Conservation (phyloP, 2,113 vertebrate species). For the Istiophorus platypterus region DNA sequence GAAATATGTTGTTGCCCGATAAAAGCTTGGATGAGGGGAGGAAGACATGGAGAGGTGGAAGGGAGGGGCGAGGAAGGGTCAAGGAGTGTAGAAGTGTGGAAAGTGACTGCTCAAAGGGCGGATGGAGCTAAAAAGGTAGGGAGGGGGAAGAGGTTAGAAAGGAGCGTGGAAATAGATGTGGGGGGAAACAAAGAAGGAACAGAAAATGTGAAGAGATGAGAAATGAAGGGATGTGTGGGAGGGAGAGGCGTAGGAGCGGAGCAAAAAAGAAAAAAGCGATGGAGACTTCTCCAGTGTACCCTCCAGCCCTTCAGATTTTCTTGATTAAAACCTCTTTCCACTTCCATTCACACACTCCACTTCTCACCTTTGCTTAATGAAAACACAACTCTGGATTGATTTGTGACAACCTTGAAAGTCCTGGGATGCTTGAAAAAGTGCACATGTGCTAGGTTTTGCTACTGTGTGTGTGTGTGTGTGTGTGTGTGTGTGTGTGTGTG, state of each 20-base stretch:
- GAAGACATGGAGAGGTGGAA: background rate
- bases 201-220: constrained; percentile 32
- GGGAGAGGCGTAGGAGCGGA: constrained; percentile 43
- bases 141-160: background rate
- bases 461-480: background rate
- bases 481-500: background rate
- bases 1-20: constrained; percentile 52
- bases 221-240: constrained; percentile 50
- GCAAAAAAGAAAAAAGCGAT: constrained; percentile 12
- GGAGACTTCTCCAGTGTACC: constrained; percentile 31
- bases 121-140: constrained; percentile 24
- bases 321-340: constrained; percentile 67
- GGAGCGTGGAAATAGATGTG: constrained; percentile 24
- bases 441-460: background rate
- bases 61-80: constrained; percentile 25
- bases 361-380: constrained; percentile 65
- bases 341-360: constrained; percentile 58
- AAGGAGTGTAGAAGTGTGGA: constrained; percentile 27
- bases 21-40: constrained; percentile 41
- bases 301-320: constrained; percentile 56
- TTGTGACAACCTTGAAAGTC: constrained; percentile 65
- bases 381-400: constrained; percentile 68
- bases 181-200: constrained; percentile 50
- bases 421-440: constrained; percentile 2
- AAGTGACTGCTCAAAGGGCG: constrained; percentile 9